These are phyloP conservation scores for Silurus asotus DNA, from an alignment of 2,113 vertebrate genomes.

Conservation along the genomic window DNA sequence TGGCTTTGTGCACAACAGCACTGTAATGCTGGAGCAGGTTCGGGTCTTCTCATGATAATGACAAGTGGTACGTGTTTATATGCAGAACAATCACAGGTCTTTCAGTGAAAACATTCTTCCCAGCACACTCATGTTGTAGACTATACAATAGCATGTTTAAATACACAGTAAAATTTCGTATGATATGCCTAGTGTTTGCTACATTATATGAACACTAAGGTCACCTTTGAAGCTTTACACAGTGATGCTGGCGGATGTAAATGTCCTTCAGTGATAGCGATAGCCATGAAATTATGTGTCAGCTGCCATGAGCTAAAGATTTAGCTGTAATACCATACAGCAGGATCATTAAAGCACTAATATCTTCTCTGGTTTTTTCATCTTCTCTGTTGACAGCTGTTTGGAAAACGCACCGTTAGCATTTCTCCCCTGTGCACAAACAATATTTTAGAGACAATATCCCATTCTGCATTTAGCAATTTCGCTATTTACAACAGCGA, in stretches of 20 bases:
- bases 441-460: not conserved
- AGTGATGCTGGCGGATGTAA: not conserved
- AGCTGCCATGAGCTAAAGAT: conserved; percentile 9
- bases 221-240: not conserved
- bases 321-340: conserved; percentile 25
- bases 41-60: too few relatives aligned
- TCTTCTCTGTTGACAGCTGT: conserved; percentile 17
- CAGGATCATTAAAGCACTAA: conserved; percentile 21
- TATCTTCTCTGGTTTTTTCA: conserved; percentile 16
- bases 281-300: not conserved
- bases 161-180: not conserved
- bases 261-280: conserved; percentile 9
- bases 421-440: not conserved
- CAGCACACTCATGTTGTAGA: not conserved
- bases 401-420: conserved; percentile 22
- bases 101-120: not conserved
- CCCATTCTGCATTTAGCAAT: not conserved
- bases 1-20: too few relatives aligned
- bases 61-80: not conserved
- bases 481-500: not conserved
- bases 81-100: conserved; percentile 14
- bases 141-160: not conserved
- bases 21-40: too few relatives aligned
- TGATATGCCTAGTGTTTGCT: not conserved
- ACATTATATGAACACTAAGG: not conserved